Percentiles rank a stretch among this genome's conserved stretches.
phyloP scores from a whole-genome alignment of 2,113 vertebrate species.

The Malurus cyaneus region DNA sequence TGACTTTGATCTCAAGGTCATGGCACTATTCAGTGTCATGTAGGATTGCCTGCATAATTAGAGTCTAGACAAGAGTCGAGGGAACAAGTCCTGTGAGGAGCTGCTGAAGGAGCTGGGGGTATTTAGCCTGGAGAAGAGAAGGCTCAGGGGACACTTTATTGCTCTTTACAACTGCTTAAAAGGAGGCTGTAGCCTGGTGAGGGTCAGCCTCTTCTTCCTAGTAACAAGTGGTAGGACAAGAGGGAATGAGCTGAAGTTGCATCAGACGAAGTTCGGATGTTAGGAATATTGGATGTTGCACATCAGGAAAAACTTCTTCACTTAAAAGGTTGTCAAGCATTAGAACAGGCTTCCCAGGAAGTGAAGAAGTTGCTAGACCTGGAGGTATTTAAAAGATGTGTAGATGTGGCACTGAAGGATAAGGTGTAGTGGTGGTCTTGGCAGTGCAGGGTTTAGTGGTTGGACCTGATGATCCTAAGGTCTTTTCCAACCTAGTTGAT shows the following conservation, averaged over 20 bases:
- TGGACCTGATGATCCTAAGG: background rate
- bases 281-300: background rate
- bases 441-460: background rate
- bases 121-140: background rate
- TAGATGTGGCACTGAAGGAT: background rate
- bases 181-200: background rate
- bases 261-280: background rate
- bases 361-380: background rate
- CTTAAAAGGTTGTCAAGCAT: background rate
- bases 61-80: background rate
- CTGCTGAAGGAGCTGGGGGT: background rate
- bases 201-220: background rate
- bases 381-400: background rate
- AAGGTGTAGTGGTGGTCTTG: background rate
- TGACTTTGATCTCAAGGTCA: background rate
- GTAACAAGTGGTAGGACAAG: background rate
- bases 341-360: background rate
- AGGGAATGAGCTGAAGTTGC: background rate
- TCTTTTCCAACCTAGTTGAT: background rate
- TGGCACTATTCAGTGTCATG: background rate
- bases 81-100: background rate
- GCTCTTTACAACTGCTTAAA: background rate
- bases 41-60: background rate
- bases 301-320: background rate
- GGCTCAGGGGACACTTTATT: background rate